These are phyloP conservation scores for Plusia festucae DNA, from an alignment of 2,888 invertebrate species.

Conservation along the genomic window DNA sequence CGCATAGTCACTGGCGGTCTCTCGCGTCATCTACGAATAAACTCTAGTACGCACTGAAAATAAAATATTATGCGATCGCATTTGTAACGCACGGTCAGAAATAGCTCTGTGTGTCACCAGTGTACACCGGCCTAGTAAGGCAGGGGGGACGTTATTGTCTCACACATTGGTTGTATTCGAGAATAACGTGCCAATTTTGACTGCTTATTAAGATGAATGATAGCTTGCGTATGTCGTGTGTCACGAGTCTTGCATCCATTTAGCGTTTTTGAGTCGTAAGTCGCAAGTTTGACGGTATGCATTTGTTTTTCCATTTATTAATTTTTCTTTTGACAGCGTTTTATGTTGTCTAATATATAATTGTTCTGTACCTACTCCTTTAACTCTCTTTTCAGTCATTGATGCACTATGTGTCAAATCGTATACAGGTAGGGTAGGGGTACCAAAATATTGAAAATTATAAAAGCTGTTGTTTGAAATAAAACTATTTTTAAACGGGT, in stretches of 20 bases:
- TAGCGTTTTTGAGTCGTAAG: neutral
- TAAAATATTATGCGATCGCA: constrained; percentile 86
- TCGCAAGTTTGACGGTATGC: neutral
- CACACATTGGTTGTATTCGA: constrained; percentile 36
- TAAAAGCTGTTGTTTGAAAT: too few species aligned
- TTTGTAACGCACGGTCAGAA: constrained; percentile 80
- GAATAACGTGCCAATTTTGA: constrained; percentile 22
- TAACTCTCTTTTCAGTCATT: too few species aligned
- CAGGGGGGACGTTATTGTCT: constrained; percentile 43
- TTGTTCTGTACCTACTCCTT: too few species aligned
- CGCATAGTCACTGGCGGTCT: constrained; percentile 60
- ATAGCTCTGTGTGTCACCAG: constrained; percentile 80
- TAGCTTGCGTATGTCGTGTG: neutral
- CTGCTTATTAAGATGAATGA: constrained; percentile 12
- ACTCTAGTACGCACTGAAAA: constrained; percentile 85
- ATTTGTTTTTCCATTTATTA: neutral
- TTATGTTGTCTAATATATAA: too few species aligned
- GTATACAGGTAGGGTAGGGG: too few species aligned
- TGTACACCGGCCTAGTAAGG: constrained; percentile 65
- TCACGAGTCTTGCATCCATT: neutral
- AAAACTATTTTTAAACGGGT: too few species aligned
- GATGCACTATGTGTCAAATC: too few species aligned
- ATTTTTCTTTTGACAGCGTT: too few species aligned
- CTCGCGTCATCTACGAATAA: constrained; percentile 81
- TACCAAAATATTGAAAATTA: too few species aligned